Percentiles rank a stretch among this genome's conserved stretches.
Conservation (phyloP, 2,888 invertebrate genomes). For the Coenonympha glycerion region DNA sequence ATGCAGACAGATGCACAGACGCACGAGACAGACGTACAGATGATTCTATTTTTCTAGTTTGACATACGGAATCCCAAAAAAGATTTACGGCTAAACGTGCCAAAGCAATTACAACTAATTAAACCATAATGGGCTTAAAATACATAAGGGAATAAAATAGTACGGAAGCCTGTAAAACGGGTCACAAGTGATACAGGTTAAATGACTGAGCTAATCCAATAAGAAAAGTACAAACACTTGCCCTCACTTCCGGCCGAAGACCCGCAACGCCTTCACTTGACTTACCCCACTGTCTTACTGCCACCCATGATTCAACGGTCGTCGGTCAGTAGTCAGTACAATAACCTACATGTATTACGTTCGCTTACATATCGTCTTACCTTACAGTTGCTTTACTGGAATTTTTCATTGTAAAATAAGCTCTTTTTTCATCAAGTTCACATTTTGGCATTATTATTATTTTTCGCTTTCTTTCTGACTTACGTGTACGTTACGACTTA, state of each 20-base stretch:
- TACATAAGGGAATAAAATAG: constrained; percentile 28
- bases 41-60: too few relatives aligned
- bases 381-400: constrained; percentile 1
- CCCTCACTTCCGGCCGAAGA: constrained; percentile 70
- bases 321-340: too few relatives aligned
- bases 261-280: constrained; percentile 62
- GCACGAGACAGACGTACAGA: too few relatives aligned
- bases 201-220: constrained; percentile 69
- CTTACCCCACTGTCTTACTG: constrained; percentile 71
- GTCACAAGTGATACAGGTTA: constrained; percentile 71
- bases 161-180: constrained; percentile 67
- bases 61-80: too few relatives aligned
- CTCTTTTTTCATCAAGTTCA: background rate
- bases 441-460: constrained; percentile 3
- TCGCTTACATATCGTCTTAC: constrained; percentile 17
- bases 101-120: constrained; percentile 24
- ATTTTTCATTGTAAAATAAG: constrained; percentile 2
- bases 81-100: constrained; percentile 1
- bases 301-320: constrained; percentile 44
- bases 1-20: too few relatives aligned
- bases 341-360: constrained; percentile 28
- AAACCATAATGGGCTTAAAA: constrained; percentile 24
- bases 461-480: too few relatives aligned
- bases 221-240: constrained; percentile 73
- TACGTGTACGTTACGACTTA: too few relatives aligned